Base-by-base conservation (phyloP, 37 sponge, comb jelly and placozoan species). In the Agelas oroides region DNA sequence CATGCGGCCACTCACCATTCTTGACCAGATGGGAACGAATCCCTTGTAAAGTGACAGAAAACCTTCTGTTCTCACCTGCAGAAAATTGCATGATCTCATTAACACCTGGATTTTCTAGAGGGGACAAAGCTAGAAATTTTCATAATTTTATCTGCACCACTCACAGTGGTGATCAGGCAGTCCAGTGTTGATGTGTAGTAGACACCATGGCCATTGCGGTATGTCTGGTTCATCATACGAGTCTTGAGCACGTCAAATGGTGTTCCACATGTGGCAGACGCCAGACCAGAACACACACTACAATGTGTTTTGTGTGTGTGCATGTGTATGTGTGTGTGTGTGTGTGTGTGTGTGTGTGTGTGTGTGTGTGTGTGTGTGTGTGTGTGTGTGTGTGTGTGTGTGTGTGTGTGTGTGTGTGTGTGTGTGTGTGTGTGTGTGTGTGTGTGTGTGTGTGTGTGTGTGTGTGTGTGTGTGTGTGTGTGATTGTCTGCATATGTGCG, bases 181-280 rank as follows among this genome's bases (percentile, higher is more conserved):
- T 91, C 91, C 65, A 84, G 21, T 19, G 89, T 70, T 27, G 91
- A 87, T 41, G 32, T 78, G 77, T 88, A 94, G 27, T 58, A 27
- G 2, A 38, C 31, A 25, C 90, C 90, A 30, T 60, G 37, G 19
- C 90, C 82, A 64, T 80, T 59, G 23, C 46, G 32, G 38, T 88
- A 89, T 0, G 87, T 83, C 65, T 97, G 97, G 65, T 91, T 97
- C 97, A 97, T 97, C 76, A 97, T 92, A 41, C 97, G 70, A 17
- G 90, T 87, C 86, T 97, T 97, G 6, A 97, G 65, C 2, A 97
- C 95, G 70, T 97, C 97, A 15, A 90, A 87, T 18, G 97, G 97
- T 0, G 95, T 94, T 30, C 88, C 87, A 0, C 84, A 62, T 31
- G 46, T 68, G 38, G 96, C 84, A 15, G 93, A 86, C n/a, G 87